A percentile compares a stretch with the other conserved stretches of the same genome.
These are phyloP conservation scores for Prorops nasuta DNA, from an alignment of 1,140 invertebrate genomes.

Conservation along the genomic window DNA sequence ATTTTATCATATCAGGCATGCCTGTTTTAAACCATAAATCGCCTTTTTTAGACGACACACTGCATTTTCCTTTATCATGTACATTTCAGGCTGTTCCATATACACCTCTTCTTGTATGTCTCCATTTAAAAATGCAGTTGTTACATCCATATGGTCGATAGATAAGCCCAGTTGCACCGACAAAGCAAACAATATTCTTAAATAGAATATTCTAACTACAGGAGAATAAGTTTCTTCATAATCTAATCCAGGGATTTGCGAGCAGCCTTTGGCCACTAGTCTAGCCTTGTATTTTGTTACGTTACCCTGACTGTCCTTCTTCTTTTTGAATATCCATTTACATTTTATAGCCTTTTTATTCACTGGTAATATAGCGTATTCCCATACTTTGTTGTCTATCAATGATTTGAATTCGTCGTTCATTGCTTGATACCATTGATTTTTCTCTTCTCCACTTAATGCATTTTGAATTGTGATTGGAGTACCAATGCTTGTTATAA, in stretches of 20 bases:
- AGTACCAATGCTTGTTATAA: too few species aligned
- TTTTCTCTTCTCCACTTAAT: too few species aligned
- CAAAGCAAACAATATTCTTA: background rate
- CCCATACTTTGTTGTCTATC: conserved; percentile 1
- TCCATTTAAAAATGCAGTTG: background rate
- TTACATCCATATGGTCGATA: background rate
- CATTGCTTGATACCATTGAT: background rate
- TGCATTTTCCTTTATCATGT: background rate
- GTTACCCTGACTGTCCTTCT: background rate
- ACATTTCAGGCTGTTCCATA: background rate
- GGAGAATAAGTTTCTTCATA: background rate
- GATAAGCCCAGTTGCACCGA: background rate
- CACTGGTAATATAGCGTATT: background rate
- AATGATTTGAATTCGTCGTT: background rate
- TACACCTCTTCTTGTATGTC: background rate
- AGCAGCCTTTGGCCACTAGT: background rate
- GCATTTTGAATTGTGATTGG: too few species aligned
- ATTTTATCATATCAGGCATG: background rate
- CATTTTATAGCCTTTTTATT: background rate
- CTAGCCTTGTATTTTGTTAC: background rate
- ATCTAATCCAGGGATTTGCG: background rate
- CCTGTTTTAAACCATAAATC: background rate
- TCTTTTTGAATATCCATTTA: background rate
- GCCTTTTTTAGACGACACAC: background rate
- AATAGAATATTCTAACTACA: background rate